A percentile compares a stretch with the other conserved stretches of the same genome.
phyloP scores from a whole-genome alignment of 2,113 vertebrate species.

The Dolichotis patagonum region DNA sequence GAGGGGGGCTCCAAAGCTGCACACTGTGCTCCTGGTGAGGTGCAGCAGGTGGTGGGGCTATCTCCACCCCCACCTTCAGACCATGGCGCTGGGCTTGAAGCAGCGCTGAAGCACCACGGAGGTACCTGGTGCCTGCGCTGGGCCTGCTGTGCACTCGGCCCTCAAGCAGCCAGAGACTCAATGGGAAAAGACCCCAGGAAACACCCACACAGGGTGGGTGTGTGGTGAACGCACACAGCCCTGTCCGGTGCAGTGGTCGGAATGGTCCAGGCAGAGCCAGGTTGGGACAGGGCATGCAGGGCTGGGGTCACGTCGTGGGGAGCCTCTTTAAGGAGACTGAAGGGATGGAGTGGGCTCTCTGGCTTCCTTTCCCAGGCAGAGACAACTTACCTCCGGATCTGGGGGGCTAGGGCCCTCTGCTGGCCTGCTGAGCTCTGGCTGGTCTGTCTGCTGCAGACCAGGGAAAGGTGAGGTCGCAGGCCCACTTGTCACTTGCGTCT shows the following conservation, averaged over 20 bases:
- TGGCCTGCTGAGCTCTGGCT: not conserved
- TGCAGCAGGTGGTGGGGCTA: not conserved
- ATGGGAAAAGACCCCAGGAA: not conserved
- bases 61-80: not conserved
- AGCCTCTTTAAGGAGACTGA: not conserved
- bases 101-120: not conserved
- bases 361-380: not conserved
- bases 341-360: not conserved
- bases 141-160: not conserved
- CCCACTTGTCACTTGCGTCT: constrained; percentile 70
- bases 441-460: not conserved
- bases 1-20: not conserved
- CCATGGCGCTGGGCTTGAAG: not conserved
- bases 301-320: not conserved
- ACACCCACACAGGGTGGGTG: not conserved
- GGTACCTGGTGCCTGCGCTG: not conserved
- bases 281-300: not conserved
- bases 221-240: not conserved
- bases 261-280: not conserved
- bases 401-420: not conserved
- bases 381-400: constrained; percentile 63
- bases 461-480: not conserved
- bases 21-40: not conserved
- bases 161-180: not conserved
- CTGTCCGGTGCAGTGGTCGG: not conserved